These are phyloP conservation scores for Myotis davidii DNA, from an alignment of 2,113 vertebrate genomes.

Conservation along the genomic window DNA sequence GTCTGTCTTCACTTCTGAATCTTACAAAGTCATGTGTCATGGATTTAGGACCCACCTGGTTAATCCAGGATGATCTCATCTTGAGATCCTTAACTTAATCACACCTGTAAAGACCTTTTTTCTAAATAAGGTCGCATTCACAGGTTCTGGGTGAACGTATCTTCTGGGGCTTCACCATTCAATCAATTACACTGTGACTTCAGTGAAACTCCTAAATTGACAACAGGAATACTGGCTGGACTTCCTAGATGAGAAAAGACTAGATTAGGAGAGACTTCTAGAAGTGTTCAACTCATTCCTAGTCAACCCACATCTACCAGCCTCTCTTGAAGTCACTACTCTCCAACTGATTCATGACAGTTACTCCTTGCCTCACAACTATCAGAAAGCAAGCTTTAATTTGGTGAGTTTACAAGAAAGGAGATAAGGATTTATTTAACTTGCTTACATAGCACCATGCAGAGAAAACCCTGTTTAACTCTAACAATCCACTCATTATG, in stretches of 20 bases:
- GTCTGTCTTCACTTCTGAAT: background rate
- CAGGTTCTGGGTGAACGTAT: background rate
- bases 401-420: slow-evolving; percentile 18
- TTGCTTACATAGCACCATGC: slow-evolving; percentile 21
- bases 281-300: slow-evolving; percentile 13
- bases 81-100: slow-evolving; percentile 32
- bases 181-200: background rate
- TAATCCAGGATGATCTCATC: background rate
- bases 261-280: background rate
- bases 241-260: background rate
- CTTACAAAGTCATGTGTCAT: background rate
- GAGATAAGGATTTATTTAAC: background rate
- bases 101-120: background rate
- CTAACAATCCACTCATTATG: background rate
- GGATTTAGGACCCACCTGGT: background rate
- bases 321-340: background rate
- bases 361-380: slow-evolving; percentile 40
- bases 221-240: background rate
- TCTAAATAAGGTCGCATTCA: background rate
- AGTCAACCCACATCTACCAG: background rate
- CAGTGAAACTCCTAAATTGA: background rate
- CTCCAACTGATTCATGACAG: background rate
- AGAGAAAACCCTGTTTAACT: background rate
- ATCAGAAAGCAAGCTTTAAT: slow-evolving; percentile 30
- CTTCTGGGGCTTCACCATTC: background rate